phyloP scores from a whole-genome alignment of 92 coral and sea anemone genomes.

The Porites rus region DNA sequence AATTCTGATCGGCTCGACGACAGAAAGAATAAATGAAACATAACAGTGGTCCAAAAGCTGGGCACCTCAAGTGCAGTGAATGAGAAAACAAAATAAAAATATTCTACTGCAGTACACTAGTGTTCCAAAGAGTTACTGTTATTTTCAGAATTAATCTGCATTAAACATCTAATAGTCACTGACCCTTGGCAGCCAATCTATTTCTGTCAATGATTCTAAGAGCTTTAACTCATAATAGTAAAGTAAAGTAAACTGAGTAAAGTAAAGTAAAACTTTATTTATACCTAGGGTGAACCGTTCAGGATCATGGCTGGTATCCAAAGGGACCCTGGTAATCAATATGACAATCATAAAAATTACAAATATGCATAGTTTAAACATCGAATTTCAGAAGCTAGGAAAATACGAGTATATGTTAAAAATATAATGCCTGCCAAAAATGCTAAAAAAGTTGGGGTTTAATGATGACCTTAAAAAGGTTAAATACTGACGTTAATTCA shows the following conservation, averaged over 20 bases:
- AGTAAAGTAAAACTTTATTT: too few species aligned
- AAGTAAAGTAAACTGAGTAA: too few species aligned
- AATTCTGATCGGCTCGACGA: not conserved
- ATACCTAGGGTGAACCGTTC: too few species aligned
- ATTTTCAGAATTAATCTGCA: not conserved
- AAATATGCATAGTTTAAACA: too few species aligned
- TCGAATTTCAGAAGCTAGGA: too few species aligned
- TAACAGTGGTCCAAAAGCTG: not conserved
- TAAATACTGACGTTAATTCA: not conserved
- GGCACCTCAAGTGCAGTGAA: not conserved
- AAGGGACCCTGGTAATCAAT: too few species aligned
- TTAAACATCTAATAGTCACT: not conserved
- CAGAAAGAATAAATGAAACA: not conserved
- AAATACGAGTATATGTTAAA: too few species aligned
- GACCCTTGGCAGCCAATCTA: not conserved
- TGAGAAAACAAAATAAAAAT: not conserved
- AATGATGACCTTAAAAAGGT: too few species aligned
- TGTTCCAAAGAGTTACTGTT: not conserved
- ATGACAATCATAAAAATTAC: too few species aligned
- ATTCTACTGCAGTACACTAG: not conserved
- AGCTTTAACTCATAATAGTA: not conserved
- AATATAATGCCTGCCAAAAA: too few species aligned
- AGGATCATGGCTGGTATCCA: too few species aligned
- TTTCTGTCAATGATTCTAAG: not conserved
- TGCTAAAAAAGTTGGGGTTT: too few species aligned